Evolutionary conservation across 2,888 invertebrate genomes (phyloP).

Genomic region (Conomelus anceps): DNA sequence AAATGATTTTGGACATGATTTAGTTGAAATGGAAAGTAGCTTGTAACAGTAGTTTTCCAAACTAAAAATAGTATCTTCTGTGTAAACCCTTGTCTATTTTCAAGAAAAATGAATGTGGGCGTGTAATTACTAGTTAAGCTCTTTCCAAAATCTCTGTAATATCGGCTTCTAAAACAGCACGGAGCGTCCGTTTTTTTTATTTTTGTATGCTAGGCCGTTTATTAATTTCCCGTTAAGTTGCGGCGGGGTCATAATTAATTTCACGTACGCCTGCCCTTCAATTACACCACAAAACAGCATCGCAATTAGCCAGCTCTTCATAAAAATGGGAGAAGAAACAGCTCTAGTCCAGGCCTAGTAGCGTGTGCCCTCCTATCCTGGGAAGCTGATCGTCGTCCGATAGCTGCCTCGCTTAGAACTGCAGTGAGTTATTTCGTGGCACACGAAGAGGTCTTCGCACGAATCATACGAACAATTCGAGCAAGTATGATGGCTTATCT

Average conservation of each 20-base stretch:
- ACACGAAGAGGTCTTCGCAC: background rate
- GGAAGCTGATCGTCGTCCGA: background rate
- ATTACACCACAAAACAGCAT: background rate
- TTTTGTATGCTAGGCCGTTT: background rate
- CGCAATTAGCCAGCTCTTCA: background rate
- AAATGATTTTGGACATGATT: no score
- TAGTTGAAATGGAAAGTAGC: no score
- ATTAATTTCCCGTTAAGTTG: background rate
- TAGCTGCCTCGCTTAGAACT: background rate
- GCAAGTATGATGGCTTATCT: background rate
- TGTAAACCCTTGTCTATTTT: background rate
- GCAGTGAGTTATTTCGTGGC: background rate
- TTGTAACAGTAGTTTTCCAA: no score
- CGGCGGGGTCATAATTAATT: background rate
- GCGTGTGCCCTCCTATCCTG: background rate
- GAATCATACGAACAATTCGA: constrained; percentile 14
- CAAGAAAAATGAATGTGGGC: background rate
- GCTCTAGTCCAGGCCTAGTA: background rate
- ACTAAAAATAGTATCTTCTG: background rate
- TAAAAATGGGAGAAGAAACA: background rate
- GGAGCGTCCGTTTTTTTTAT: background rate
- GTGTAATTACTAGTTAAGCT: background rate
- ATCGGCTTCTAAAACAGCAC: background rate
- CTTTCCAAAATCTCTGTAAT: background rate
- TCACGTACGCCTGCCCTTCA: background rate